phyloP scores from a whole-genome alignment of 2,888 invertebrate genomes.

The Plebejus argus region DNA sequence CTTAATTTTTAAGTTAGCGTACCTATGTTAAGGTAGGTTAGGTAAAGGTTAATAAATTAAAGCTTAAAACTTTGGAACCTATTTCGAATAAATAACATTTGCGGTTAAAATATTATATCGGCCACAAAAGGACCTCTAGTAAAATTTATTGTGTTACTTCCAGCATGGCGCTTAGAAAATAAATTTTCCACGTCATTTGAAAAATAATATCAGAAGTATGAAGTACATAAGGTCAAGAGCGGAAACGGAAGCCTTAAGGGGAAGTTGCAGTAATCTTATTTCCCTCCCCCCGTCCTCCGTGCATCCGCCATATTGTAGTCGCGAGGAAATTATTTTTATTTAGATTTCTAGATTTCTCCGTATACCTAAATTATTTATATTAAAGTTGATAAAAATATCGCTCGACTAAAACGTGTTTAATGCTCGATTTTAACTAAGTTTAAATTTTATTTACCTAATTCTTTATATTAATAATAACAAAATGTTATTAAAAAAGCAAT shows the following conservation, averaged over 20 bases:
- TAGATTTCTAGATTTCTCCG: neutral
- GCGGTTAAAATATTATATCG: neutral
- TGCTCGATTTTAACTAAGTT: too few species aligned
- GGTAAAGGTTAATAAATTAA: neutral
- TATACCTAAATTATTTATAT: neutral
- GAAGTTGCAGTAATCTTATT: neutral
- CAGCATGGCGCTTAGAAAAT: neutral
- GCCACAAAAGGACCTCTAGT: too few species aligned
- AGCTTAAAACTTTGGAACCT: neutral
- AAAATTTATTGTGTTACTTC: too few species aligned
- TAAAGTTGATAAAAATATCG: neutral
- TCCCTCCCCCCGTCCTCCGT: neutral
- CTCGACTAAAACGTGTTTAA: neutral
- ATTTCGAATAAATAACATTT: neutral
- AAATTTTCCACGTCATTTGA: neutral
- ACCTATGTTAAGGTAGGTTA: neutral
- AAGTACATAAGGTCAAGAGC: neutral
- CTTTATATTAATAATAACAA: too few species aligned
- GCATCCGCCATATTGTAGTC: neutral
- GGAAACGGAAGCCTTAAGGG: constrained; percentile 15
- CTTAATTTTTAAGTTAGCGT: too few species aligned
- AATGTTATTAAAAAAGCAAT: too few species aligned
- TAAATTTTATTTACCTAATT: too few species aligned
- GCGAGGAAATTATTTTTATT: neutral
- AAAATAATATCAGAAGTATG: neutral